A percentile compares a stretch with the other conserved stretches of the same genome.
Evolutionary conservation across 2,113 vertebrate genomes (phyloP).

Genomic region (Tamias sibiricus): DNA sequence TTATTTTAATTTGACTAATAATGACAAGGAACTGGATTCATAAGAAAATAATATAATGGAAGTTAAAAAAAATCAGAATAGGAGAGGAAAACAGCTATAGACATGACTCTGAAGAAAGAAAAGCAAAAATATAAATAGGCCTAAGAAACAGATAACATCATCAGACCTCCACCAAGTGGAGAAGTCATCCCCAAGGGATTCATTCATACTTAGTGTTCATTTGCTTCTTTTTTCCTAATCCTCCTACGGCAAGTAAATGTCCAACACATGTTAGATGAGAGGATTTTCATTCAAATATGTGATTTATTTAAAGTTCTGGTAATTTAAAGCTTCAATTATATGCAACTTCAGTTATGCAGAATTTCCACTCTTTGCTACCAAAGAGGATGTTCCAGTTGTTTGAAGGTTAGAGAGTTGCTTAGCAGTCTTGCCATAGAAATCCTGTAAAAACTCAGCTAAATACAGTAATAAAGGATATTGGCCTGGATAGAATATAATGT

Average conservation of each 20-base stretch:
- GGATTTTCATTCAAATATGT: neutral
- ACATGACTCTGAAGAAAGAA: neutral
- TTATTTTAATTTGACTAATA: neutral
- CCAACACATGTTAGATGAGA: neutral
- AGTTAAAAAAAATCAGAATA: neutral
- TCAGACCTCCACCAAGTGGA: neutral
- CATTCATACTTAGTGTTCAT: neutral
- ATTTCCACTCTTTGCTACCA: neutral
- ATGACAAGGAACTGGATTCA: neutral
- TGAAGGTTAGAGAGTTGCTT: neutral
- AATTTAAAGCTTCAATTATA: neutral
- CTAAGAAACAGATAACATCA: neutral
- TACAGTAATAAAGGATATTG: neutral
- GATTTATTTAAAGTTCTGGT: neutral
- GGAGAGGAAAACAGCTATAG: neutral
- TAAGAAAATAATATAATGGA: neutral
- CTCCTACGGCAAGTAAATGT: neutral
- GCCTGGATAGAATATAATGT: neutral
- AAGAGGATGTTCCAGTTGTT: neutral
- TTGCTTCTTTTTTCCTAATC: neutral
- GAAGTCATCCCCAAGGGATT: neutral
- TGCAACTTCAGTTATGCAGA: neutral
- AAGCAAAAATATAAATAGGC: neutral
- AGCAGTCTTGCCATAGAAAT: neutral
- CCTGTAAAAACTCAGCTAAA: neutral